Conservation (phyloP, 2,888 invertebrate species). For the Suillia variegata region DNA sequence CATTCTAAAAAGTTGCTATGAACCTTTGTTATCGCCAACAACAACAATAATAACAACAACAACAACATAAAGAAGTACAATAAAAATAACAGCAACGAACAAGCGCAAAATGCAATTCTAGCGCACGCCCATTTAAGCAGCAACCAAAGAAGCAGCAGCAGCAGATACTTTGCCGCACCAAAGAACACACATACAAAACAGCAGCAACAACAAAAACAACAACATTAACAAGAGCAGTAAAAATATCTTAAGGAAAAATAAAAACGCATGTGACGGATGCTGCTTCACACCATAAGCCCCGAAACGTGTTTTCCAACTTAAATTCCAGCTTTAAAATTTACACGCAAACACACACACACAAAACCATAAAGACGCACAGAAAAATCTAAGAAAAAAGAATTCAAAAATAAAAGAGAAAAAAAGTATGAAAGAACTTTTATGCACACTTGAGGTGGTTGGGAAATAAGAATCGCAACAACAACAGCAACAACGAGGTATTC, state of each 20-base stretch:
- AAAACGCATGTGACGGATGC: neutral
- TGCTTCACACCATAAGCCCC: slow-evolving; percentile 36
- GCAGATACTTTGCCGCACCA: neutral
- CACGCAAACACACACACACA: slow-evolving; percentile 1
- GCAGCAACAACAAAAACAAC: neutral
- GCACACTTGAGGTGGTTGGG: neutral
- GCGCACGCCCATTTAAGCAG: slow-evolving; percentile 8
- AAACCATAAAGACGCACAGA: neutral
- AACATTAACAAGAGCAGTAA: neutral
- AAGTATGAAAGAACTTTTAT: neutral
- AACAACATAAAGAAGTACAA: too few species aligned
- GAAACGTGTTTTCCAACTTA: slow-evolving; percentile 52
- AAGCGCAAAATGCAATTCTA: slow-evolving; percentile 10
- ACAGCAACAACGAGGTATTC: neutral
- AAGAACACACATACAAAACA: neutral
- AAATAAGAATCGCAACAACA: neutral
- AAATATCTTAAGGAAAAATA: neutral
- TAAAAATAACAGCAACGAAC: too few species aligned
- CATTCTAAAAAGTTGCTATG: neutral
- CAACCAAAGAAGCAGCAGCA: too few species aligned
- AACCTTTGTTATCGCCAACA: neutral
- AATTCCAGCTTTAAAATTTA: slow-evolving; percentile 48
- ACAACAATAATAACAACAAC: too few species aligned
- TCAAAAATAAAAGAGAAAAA: neutral
- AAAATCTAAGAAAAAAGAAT: neutral